Evolutionary conservation across 2,797 vertebrate species (phyloP).

Genomic region (Salmo trutta): DNA sequence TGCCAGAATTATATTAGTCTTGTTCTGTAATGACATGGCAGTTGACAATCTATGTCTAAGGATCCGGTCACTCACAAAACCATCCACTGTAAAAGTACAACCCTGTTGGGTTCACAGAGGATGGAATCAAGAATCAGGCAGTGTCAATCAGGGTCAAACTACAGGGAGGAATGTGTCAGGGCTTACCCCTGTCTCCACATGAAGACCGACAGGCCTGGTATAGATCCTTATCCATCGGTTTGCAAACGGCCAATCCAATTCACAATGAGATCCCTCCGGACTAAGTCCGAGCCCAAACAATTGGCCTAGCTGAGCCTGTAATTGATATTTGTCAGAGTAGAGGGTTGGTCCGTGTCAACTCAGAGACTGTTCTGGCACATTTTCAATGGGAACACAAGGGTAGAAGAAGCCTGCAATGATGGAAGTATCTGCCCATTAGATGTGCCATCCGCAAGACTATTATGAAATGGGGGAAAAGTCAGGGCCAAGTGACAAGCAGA

Average conservation of each 20-base stretch:
- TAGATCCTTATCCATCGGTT: constrained; percentile 52
- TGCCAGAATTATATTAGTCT: constrained; percentile 38
- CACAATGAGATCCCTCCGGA: constrained; percentile 58
- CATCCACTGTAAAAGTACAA: constrained; percentile 30
- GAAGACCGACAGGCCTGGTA: constrained; percentile 48
- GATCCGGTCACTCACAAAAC: not conserved
- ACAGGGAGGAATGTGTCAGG: constrained; percentile 59
- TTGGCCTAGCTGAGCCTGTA: constrained; percentile 55
- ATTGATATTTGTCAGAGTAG: constrained; percentile 67
- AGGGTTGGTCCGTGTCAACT: constrained; percentile 53
- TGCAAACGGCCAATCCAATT: constrained; percentile 59
- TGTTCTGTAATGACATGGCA: constrained; percentile 33
- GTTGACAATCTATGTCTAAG: constrained; percentile 32
- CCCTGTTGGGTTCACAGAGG: constrained; percentile 35
- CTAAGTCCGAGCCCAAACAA: constrained; percentile 41
- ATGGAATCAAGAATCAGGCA: constrained; percentile 37
- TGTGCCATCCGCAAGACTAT: not conserved
- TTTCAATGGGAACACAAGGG: constrained; percentile 14
- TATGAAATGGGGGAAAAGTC: constrained; percentile 11
- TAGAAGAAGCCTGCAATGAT: not conserved
- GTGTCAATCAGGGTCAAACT: constrained; percentile 63
- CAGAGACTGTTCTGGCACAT: constrained; percentile 33
- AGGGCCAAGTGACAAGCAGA: constrained; percentile 15
- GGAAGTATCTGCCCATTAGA: constrained; percentile 16
- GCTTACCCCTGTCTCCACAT: constrained; percentile 40